Evolutionary conservation across 1,140 invertebrate species (phyloP), one percentile per base, ranked within the genome.

Genomic region (Drosophila kikkawai): DNA sequence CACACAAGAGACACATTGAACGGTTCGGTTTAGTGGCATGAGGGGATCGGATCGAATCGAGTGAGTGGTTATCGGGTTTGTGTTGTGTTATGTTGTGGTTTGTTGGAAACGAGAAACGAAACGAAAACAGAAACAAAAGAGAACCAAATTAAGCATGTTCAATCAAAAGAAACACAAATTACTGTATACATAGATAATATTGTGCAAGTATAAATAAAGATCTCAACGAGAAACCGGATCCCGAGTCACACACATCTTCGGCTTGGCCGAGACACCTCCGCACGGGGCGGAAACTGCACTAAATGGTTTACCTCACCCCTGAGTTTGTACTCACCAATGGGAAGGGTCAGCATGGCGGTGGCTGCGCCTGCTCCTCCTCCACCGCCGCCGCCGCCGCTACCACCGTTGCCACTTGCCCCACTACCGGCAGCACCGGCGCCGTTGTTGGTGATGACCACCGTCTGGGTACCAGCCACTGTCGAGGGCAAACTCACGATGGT

Each of bases 361-460:
- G 85, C 90, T 15, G 75, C 58, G 12, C 82, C 83, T 12, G 83
- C 37, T 41, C 82, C 83, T 60, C 71, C 57, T 29, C 58, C 76
- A 0, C 36, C 47, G 9, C 63, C 68, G 7, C 70, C 77, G n/a
- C 75, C 70, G 56, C 86, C 48, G 56, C 86, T 45, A 12, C 67
- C 41, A 3, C 44, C 36, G 22, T 71, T 80, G 15, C 63, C 70
- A 34, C 56, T 71, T 19, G 48, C 37, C 13, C 50, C 66, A 37
- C 51, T 44, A n/a, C 47, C 29, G 42, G 69, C 63, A 19, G 77
- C 51, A 51, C 69, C 86, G 26, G 41, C 71, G 5, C 79, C 76
- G 44, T 82, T 92, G 45, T 79, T 83, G 8, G 82, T 91, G 41
- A 95, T 94, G 34, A 96, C 95, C 19, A 95, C 95, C 22, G 95